A percentile compares a stretch with the other conserved stretches of the same genome.
Conservation (phyloP, 2,113 vertebrate genomes). For the Stomatorhinus ivindoensis region DNA sequence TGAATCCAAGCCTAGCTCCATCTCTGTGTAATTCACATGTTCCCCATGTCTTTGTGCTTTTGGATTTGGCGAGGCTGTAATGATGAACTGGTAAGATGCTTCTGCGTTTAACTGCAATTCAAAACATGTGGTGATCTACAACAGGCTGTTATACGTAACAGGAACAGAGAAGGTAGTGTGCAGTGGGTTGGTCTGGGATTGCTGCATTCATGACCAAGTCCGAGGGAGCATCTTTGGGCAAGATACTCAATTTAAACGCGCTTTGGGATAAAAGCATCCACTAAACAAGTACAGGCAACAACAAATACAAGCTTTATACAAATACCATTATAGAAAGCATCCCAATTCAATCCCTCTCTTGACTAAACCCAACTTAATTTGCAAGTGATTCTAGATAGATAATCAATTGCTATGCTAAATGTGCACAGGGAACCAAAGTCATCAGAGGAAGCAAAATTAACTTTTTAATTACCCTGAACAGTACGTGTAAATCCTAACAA, state of each 20-base stretch:
- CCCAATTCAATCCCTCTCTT: neutral
- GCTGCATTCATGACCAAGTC: neutral
- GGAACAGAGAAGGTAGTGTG: neutral
- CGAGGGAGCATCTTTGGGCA: neutral
- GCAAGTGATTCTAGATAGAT: neutral
- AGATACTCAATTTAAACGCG: neutral
- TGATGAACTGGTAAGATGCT: neutral
- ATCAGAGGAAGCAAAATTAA: neutral
- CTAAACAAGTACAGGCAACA: neutral
- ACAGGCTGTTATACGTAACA: neutral
- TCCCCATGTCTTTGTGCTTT: neutral
- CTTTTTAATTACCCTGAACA: neutral
- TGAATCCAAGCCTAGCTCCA: neutral
- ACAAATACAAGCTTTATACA: neutral
- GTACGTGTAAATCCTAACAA: neutral
- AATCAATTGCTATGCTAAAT: neutral
- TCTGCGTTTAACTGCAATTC: neutral
- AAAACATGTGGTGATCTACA: neutral
- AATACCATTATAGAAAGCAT: neutral
- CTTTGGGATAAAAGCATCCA: neutral
- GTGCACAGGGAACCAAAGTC: neutral
- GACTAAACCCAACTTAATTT: neutral
- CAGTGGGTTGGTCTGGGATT: neutral
- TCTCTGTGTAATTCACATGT: neutral
- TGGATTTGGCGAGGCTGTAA: neutral